These are phyloP conservation scores for Dipus sagitta DNA, from an alignment of 2,797 vertebrate genomes.

Conservation along the genomic window DNA sequence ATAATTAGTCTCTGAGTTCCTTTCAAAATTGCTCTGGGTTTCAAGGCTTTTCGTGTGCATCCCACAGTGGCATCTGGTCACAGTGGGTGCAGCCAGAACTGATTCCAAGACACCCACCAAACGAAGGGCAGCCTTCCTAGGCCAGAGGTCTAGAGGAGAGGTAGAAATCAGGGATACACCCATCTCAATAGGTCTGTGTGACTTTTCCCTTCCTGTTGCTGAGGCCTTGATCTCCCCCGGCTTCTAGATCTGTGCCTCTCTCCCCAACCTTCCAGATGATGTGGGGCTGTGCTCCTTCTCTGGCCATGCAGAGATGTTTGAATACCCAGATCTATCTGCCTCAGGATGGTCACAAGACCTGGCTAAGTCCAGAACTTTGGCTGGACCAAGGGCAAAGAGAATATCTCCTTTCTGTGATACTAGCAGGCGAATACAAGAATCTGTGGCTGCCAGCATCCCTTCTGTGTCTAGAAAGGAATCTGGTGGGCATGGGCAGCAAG, in stretches of 20 bases:
- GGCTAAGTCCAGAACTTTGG: not conserved
- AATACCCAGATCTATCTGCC: not conserved
- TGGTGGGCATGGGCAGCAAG: not conserved
- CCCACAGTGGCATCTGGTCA: not conserved
- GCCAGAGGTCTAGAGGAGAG: not conserved
- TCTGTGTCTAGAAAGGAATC: not conserved
- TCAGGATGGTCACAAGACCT: not conserved
- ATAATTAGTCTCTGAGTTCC: too few species aligned
- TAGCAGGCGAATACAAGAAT: too few species aligned
- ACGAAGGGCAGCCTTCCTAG: not conserved
- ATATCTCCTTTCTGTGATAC: not conserved
- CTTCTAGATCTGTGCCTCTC: not conserved
- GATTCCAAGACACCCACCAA: not conserved
- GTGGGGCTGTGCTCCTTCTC: not conserved
- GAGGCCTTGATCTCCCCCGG: not conserved
- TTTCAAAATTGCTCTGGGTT: not conserved
- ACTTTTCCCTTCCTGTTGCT: not conserved
- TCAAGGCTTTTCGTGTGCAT: not conserved
- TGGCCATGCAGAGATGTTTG: not conserved
- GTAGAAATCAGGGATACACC: not conserved
- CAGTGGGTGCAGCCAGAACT: not conserved
- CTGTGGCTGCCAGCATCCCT: too few species aligned
- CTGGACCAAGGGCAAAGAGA: not conserved
- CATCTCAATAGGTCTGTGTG: not conserved
- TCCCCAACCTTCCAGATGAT: not conserved